These are phyloP conservation scores for Fabriciana adippe DNA, from an alignment of 2,888 invertebrate genomes.

Conservation along the genomic window DNA sequence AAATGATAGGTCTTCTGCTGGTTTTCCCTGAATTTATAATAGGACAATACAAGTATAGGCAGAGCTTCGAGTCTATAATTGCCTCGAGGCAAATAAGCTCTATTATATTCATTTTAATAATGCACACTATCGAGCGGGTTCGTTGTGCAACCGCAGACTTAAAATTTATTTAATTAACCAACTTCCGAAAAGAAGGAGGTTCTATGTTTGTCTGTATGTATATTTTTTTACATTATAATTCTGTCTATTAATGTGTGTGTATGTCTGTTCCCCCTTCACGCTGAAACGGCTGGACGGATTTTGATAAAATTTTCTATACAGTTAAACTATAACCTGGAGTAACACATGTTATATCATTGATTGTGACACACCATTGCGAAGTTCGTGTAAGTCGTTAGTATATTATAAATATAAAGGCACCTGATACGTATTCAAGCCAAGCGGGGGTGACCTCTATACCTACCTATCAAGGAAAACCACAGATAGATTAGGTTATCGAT, in stretches of 20 bases:
- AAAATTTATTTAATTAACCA: background rate
- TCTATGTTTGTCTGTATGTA: no score
- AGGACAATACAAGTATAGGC: background rate
- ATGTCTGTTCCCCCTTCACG: no score
- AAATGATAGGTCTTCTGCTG: background rate
- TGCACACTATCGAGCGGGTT: background rate
- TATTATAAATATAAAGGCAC: no score
- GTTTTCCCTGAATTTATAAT: constrained; percentile 12
- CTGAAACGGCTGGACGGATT: background rate
- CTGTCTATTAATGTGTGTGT: no score
- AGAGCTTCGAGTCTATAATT: background rate
- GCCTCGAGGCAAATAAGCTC: background rate
- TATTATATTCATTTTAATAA: background rate
- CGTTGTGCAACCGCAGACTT: background rate
- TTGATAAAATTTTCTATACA: background rate
- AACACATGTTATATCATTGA: background rate
- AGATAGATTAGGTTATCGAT: no score
- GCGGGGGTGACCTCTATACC: no score
- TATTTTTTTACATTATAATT: no score
- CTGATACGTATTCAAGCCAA: no score
- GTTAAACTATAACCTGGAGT: background rate
- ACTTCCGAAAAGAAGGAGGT: no score
- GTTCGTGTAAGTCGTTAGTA: no score
- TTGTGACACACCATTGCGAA: no score
- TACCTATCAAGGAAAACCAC: no score